Conservation (phyloP, 2,888 invertebrate genomes). For the Linyphia triangularis region DNA sequence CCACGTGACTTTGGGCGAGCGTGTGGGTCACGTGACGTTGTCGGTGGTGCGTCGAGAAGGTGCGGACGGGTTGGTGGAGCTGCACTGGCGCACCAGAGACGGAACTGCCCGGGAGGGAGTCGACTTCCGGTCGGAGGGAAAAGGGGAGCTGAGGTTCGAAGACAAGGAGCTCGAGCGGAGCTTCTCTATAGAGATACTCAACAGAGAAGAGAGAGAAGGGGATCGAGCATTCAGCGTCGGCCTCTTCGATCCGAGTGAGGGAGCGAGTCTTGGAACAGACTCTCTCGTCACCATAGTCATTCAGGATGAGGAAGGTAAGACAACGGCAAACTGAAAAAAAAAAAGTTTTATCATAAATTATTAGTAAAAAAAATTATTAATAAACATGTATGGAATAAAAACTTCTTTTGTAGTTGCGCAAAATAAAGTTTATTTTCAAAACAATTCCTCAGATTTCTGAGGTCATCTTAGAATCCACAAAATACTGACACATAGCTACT, state of each 20-base stretch:
- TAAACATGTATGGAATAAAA: too few species aligned
- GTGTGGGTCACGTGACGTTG: not conserved
- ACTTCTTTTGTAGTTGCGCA: too few species aligned
- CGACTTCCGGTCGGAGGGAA: slow-evolving; percentile 22
- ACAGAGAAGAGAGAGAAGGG: slow-evolving; percentile 30
- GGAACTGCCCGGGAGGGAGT: slow-evolving; percentile 4
- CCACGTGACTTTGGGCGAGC: slow-evolving; percentile 6
- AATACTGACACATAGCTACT: too few species aligned
- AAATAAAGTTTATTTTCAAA: too few species aligned
- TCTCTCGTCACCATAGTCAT: slow-evolving; percentile 20
- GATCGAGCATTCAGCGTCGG: slow-evolving; percentile 33
- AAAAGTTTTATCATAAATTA: not conserved
- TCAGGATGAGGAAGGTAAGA: slow-evolving; percentile 39
- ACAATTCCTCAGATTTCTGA: too few species aligned
- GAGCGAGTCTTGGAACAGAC: slow-evolving; percentile 10
- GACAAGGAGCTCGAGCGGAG: slow-evolving; percentile 25
- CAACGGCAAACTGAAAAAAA: not conserved
- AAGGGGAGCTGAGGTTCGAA: not conserved
- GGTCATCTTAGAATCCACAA: too few species aligned
- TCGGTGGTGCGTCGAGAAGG: slow-evolving; percentile 22
- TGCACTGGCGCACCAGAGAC: not conserved
- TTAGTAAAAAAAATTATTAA: not conserved
- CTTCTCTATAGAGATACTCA: not conserved
- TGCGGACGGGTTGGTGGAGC: slow-evolving; percentile 7
- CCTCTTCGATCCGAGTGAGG: slow-evolving; percentile 28